Evolutionary conservation across 2,888 invertebrate species (phyloP).

Genomic region (Leucania comma): DNA sequence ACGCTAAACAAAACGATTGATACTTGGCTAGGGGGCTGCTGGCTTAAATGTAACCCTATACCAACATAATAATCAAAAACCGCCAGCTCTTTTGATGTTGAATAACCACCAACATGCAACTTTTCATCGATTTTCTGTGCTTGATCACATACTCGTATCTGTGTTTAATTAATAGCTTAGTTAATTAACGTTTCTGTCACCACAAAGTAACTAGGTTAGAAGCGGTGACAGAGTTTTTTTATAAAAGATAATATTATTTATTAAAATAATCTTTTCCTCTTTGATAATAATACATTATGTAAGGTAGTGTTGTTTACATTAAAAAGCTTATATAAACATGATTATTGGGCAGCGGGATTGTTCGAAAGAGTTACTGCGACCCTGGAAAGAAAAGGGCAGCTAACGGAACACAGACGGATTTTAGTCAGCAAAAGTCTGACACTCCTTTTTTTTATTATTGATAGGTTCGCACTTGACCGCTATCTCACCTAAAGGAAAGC

Average conservation of each 20-base stretch:
- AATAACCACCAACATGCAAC: neutral
- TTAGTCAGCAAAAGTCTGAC: too few species aligned
- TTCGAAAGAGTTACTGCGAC: too few species aligned
- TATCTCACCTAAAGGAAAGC: too few species aligned
- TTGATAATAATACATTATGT: neutral
- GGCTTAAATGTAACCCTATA: neutral
- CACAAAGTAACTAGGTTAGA: constrained; percentile 15
- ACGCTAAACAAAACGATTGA: too few species aligned
- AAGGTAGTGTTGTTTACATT: neutral
- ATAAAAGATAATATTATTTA: neutral
- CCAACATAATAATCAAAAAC: neutral
- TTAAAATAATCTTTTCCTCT: neutral
- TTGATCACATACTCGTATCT: neutral
- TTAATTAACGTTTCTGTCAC: constrained; percentile 20
- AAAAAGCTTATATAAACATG: neutral
- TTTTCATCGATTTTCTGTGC: neutral
- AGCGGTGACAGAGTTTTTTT: constrained; percentile 9
- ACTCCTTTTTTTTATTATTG: too few species aligned
- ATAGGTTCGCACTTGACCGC: too few species aligned
- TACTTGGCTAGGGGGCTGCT: too few species aligned
- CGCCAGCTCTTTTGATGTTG: neutral
- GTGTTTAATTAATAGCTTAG: constrained; percentile 30
- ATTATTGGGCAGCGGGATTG: too few species aligned
- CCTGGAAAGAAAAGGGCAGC: too few species aligned
- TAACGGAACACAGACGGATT: too few species aligned